Evolutionary conservation across 2,797 vertebrate species (phyloP).

Genomic region (Darevskia mixta): DNA sequence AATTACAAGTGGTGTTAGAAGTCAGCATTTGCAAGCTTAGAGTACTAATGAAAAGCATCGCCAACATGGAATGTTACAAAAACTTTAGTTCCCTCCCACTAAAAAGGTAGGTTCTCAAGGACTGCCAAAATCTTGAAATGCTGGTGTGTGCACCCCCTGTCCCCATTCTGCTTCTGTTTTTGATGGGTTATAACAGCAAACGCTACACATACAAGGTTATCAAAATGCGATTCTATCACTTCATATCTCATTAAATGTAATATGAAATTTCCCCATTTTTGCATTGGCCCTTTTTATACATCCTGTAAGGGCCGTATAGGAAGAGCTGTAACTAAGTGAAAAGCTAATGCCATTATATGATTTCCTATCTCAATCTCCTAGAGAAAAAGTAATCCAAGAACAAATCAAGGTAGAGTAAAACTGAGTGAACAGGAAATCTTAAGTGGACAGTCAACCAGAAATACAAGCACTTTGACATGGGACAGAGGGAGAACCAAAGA

Average conservation of each 20-base stretch:
- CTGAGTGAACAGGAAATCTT: not conserved
- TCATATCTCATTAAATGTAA: not conserved
- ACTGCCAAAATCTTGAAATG: not conserved
- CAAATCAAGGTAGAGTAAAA: not conserved
- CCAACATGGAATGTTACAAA: not conserved
- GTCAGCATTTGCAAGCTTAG: not conserved
- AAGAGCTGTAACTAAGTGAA: not conserved
- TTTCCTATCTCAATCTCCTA: not conserved
- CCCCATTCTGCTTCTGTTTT: not conserved
- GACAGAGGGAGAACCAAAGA: not conserved
- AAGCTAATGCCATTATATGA: not conserved
- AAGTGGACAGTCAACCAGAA: not conserved
- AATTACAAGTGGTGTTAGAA: slow-evolving; percentile 29
- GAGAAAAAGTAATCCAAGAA: not conserved
- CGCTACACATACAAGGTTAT: not conserved
- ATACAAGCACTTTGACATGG: not conserved
- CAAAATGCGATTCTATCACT: not conserved
- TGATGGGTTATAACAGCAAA: not conserved
- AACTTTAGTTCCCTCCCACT: too few species aligned
- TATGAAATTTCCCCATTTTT: not conserved
- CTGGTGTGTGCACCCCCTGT: not conserved
- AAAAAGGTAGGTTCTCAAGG: not conserved
- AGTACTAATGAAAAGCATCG: not conserved
- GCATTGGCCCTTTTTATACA: not conserved
- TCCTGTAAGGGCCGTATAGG: not conserved